Evolutionary conservation across 2,113 vertebrate species (phyloP), one percentile per base, ranked within the genome.

Genomic region (Hippopotamus amphibius): DNA sequence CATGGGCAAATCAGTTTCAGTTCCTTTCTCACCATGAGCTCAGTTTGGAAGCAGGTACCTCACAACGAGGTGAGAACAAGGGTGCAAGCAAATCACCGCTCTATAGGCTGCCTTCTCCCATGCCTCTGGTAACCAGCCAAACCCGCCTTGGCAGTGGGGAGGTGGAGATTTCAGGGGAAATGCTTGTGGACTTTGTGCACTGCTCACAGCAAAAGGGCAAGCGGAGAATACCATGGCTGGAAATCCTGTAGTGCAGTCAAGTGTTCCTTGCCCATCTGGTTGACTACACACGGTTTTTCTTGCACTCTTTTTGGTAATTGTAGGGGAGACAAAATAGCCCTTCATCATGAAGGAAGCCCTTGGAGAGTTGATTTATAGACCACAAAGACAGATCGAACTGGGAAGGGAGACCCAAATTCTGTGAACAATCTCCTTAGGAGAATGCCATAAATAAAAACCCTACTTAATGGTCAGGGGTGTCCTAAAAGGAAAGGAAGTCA

Each of bases 201-300:
- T 17, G 68, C 71, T 92, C 94, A 50, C 53, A 88, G 84, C 24
- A 37, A 81, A 93, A 82, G 71, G 77, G 76, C 81, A 96, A 74
- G 84, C 93, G 74, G 81, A 57, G 88, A n/a, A 88, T 28, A 53
- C 48, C 66, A 85, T 0, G 19, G 90, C 53, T 95, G 93, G 77
- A 82, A 94, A 87, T 55, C 37, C 77, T 88, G 92, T 17, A 84
- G 90, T 33, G 48, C 41, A 94, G 65, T 81, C 43, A 88, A 88
- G 76, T 90, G 77, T 97, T 93, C 55, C 57, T 94, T 63, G 61
- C 33, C 61, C 88, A 84, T 71, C 90, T 96, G 92, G 66, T 85
- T 74, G 19, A 72, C 30, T 37, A 5, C 1, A 55, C 21, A 24
- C 46, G 24, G 19, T 61, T 85, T 94, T 90, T 84, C 81, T 88